Evolutionary conservation across 2,797 vertebrate species (phyloP).

Genomic region (Helicolenus hilgendorfi): DNA sequence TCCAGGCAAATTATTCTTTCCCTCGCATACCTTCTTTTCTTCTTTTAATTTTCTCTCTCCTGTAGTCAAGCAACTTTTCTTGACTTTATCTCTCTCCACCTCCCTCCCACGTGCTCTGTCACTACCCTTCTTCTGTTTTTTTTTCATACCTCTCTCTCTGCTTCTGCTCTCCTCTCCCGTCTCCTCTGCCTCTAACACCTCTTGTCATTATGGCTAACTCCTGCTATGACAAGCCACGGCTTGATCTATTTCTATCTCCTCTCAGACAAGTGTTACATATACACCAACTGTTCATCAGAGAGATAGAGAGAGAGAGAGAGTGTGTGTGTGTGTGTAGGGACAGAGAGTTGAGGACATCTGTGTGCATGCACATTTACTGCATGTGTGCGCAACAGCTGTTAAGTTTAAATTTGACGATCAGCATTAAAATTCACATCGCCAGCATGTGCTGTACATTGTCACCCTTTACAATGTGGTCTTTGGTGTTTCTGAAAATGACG

Average conservation of each 20-base stretch:
- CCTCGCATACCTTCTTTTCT: not conserved
- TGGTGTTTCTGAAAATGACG: not conserved
- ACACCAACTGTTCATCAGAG: conserved; percentile 50
- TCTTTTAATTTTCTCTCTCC: not conserved
- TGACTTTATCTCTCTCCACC: conserved; percentile 20
- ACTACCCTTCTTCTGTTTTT: conserved; percentile 21
- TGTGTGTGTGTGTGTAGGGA: not conserved
- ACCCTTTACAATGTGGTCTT: not conserved
- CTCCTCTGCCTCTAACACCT: conserved; percentile 71
- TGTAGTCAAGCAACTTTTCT: conserved; percentile 20
- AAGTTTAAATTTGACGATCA: conserved; percentile 7
- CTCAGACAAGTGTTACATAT: conserved; percentile 67
- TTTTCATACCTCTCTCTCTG: conserved; percentile 35
- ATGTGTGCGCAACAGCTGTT: conserved; percentile 27
- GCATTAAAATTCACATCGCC: not conserved
- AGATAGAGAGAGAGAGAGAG: no score
- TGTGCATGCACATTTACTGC: conserved; percentile 9
- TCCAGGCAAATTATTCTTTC: not conserved
- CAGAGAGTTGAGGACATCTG: conserved; percentile 18
- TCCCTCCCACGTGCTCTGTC: conserved; percentile 49
- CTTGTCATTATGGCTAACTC: conserved; percentile 77
- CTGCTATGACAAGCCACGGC: conserved; percentile 72
- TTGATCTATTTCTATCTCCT: conserved; percentile 81
- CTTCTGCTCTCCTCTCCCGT: conserved; percentile 56
- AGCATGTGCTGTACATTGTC: not conserved